Base-by-base conservation (phyloP, 2,888 invertebrate species). In the Rhingia rostrata region DNA sequence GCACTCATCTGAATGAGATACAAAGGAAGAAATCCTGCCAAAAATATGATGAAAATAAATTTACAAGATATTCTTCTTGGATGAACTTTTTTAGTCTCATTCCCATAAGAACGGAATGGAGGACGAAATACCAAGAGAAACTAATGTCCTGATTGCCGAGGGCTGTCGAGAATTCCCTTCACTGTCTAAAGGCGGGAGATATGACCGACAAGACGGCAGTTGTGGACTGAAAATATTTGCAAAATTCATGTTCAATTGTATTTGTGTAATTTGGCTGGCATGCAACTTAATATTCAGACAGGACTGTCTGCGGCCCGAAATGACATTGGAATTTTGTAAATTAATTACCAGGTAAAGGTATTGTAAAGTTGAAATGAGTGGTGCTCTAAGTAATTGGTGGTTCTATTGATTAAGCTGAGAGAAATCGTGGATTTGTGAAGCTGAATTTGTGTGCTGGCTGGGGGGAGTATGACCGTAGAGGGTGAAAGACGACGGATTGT, bases 1-100 rank as follows among this genome's bases (percentile, higher is more conserved):
- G 14, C n/a, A 7, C 37, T 54, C 12, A 39, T 14, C 30, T n/a
- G 45, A 54, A 78, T 61, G 47, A 54, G 2, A n/a, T 6, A 54
- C 5, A 60, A 81, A 61, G 72, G 66, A 32, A 10, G 51, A n/a
- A 30, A 14, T 32, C 22, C 22, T 22, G 43, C 70, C 61, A 58
- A 78, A 78, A 70, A 63, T 70, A 78, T 78, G 70, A 78, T 41
- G 70, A 58, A 70, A 63, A 78, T 70, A 78, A 54, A 78, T 78
- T 78, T 63, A 32, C 4, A 61, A 61, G 54, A 41, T 32, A 60
- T 69, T 47, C 63, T 61, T 14, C 60, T 60, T 63, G 7, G 30
- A 49, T 43, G 58, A 64, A 63, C 35, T 41, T 39, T 32, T 45
- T 12, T 5, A 6, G 22, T 5, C 30, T 30, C 30, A 5, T 6